Percentiles rank a stretch among this genome's conserved stretches.
Conservation (phyloP, 2,113 vertebrate species). For the Clarias macrocephalus region DNA sequence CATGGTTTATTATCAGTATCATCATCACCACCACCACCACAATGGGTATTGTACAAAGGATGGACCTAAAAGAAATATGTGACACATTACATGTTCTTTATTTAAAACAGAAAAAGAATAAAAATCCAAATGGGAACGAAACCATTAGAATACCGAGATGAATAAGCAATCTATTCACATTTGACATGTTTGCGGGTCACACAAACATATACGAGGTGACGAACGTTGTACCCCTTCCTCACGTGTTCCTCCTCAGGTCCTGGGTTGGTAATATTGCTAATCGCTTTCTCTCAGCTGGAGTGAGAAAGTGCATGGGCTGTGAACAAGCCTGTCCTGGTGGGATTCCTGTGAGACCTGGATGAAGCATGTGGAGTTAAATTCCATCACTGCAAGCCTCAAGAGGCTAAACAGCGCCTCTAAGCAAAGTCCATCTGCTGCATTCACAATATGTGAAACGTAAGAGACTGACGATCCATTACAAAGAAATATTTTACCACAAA, state of each 20-base stretch:
- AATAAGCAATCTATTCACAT: conserved; percentile 64
- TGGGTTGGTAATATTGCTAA: background rate
- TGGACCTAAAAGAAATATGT: conserved; percentile 62
- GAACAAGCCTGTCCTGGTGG: conserved; percentile 1
- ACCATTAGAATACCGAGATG: conserved; percentile 54
- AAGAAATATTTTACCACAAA: conserved; percentile 53
- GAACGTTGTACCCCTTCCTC: conserved; percentile 43
- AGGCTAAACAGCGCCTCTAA: conserved; percentile 13
- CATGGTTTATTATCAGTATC: conserved; percentile 51
- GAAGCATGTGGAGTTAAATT: conserved; percentile 9
- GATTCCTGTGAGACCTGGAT: background rate
- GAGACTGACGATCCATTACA: conserved; percentile 49
- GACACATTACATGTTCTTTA: conserved; percentile 56
- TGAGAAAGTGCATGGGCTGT: background rate
- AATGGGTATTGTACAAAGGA: conserved; percentile 65
- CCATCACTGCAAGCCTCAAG: conserved; percentile 6
- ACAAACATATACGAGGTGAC: conserved; percentile 33
- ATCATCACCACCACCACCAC: conserved; percentile 41
- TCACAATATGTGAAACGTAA: conserved; percentile 58
- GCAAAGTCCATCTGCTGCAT: conserved; percentile 23
- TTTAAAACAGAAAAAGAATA: conserved; percentile 62
- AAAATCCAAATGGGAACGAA: conserved; percentile 42
- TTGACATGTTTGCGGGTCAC: conserved; percentile 66
- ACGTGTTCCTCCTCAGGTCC: conserved; percentile 8
- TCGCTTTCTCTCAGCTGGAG: background rate